Percentiles rank a stretch among this genome's conserved stretches.
These are phyloP conservation scores for Sturnira hondurensis DNA, from an alignment of 2,113 vertebrate species.

Conservation along the genomic window DNA sequence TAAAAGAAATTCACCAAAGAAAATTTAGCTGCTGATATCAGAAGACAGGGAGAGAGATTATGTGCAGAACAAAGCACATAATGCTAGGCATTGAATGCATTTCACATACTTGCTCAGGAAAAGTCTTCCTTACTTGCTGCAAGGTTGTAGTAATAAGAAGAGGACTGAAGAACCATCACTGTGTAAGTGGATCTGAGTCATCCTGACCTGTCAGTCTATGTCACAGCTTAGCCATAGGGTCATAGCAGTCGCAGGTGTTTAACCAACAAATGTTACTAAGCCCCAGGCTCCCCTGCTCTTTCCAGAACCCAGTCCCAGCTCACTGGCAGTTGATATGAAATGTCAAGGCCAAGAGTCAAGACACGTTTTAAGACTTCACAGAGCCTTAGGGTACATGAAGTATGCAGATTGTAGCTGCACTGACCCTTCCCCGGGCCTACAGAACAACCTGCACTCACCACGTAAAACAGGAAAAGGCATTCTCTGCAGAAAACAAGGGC, in stretches of 20 bases:
- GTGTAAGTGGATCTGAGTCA: not conserved
- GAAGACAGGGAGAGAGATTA: not conserved
- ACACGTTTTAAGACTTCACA: constrained; percentile 41
- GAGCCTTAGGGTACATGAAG: not conserved
- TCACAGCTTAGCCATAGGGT: constrained; percentile 54
- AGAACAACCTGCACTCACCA: constrained; percentile 34
- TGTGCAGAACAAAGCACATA: not conserved
- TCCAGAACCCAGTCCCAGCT: constrained; percentile 25
- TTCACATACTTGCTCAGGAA: not conserved
- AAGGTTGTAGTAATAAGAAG: not conserved
- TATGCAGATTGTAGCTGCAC: not conserved
- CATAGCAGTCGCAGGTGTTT: constrained; percentile 74
- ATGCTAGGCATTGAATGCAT: not conserved
- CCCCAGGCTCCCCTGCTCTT: constrained; percentile 40
- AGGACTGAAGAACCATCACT: not conserved
- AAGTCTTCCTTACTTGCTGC: not conserved
- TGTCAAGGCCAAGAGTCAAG: constrained; percentile 58
- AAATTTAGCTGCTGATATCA: not conserved
- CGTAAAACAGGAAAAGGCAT: constrained; percentile 43
- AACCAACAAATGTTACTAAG: constrained; percentile 76
- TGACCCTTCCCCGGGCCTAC: constrained; percentile 42
- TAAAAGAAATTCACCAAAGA: not conserved
- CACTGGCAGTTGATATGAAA: constrained; percentile 65
- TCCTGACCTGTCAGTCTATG: not conserved
- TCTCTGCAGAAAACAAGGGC: constrained; percentile 22